Base-by-base conservation (phyloP, 2,113 vertebrate genomes). In the Bufo gargarizans region DNA sequence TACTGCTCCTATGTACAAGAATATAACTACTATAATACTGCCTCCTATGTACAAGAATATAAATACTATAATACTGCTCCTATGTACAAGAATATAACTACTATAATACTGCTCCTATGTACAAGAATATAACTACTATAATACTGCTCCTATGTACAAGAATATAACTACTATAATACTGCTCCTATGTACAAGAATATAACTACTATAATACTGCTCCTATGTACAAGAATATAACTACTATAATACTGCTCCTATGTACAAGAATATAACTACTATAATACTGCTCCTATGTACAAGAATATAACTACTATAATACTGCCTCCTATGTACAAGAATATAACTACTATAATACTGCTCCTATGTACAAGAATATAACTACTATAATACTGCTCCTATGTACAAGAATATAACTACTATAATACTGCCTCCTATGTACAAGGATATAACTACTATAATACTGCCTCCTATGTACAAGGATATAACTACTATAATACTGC, bases 81-180 rank as follows among this genome's bases (percentile, higher is more conserved):
- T 61, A 61, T 61, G 16, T 61, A 61, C 58, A 61, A 61, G 58
- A 61, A 61, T 61, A 61, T 61, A 61, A 17, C 58, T 61, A 16
- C 58, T 61, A 61, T 17, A 61, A 61, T 61, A 61, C 58, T 61
- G 58, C 16, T 17, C 58, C 58, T 58, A 58, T 58, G 56, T 67
- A 67, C 63, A 67, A 67, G 63, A 67, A 67, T 67, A 67, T 67
- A 67, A 67, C 63, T 22, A 22, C 63, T 67, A 67, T 67, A 67
- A 67, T 67, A 67, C 63, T 67, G n/a, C 63, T 22, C 63, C 63
- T 67, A 67, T 67, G 11, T 67, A 67, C 63, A 67, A 22, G 63
- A 67, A 67, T 67, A 67, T 67, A 67, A 67, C 63, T 67, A 67
- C 63, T 20, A 65, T 65, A 65, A 65, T 65, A 65, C 61, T 65